A percentile compares a stretch with the other conserved stretches of the same genome.
phyloP scores from a whole-genome alignment of 2,888 invertebrate species.

The Ariolimax columbianus region DNA sequence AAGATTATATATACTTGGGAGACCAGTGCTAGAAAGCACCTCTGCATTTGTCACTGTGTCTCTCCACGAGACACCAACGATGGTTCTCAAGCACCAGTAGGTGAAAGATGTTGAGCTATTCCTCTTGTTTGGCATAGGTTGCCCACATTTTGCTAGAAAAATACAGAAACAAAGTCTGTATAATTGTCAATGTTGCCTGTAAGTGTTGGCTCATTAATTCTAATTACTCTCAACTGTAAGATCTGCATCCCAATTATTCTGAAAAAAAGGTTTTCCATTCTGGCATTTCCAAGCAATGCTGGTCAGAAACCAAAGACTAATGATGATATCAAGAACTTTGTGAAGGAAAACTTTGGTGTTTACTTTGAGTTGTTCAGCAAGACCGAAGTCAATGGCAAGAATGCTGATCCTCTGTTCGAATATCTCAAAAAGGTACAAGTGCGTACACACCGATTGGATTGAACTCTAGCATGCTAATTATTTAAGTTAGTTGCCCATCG shows the following conservation, averaged over 20 bases:
- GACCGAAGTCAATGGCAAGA: conserved; percentile 86
- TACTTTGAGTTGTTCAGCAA: conserved; percentile 83
- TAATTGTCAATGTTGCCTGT: conserved; percentile 92
- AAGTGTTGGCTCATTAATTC: conserved; percentile 88
- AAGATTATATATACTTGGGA: too few species aligned
- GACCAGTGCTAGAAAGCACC: too few species aligned
- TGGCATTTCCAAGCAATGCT: conserved; percentile 90
- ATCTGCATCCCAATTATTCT: conserved; percentile 84
- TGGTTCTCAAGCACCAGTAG: too few species aligned
- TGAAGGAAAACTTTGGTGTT: conserved; percentile 79
- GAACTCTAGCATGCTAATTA: too few species aligned
- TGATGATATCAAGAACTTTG: conserved; percentile 84
- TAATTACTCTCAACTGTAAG: conserved; percentile 88
- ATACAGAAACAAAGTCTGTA: conserved; percentile 84
- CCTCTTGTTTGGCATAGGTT: too few species aligned
- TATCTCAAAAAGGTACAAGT: conserved; percentile 84
- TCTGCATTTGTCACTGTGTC: too few species aligned
- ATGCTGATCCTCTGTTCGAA: conserved; percentile 85
- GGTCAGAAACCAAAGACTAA: conserved; percentile 85
- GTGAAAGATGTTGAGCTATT: too few species aligned
- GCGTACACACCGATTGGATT: too few species aligned
- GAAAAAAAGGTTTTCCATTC: conserved; percentile 84
- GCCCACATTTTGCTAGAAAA: too few species aligned
- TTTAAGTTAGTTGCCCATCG: too few species aligned
- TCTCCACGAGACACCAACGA: too few species aligned